phyloP scores from a whole-genome alignment of 1,140 invertebrate species.

The Batillaria attramentaria region DNA sequence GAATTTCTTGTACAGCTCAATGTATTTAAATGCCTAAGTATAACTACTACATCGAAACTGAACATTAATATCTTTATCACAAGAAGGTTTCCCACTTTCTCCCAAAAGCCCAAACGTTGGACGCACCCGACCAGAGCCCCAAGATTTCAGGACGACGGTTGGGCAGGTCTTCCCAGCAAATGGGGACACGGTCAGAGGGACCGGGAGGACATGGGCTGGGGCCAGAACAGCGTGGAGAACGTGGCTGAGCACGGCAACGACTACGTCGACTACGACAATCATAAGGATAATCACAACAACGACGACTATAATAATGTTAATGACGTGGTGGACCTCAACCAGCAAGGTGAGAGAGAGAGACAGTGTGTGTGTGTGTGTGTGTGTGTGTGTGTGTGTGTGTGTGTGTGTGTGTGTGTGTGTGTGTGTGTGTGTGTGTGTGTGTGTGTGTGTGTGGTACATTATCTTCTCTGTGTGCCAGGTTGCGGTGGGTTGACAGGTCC shows the following conservation, averaged over 20 bases:
- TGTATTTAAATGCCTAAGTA: too few relatives aligned
- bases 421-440: not conserved
- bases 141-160: not conserved
- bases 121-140: not conserved
- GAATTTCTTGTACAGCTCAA: too few relatives aligned
- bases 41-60: not conserved
- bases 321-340: not conserved
- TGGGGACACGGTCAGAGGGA: not conserved
- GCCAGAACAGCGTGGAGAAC: not conserved
- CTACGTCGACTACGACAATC: not conserved
- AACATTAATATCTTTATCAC: not conserved
- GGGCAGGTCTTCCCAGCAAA: not conserved
- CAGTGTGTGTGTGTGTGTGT: not conserved
- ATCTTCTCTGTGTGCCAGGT: too few relatives aligned
- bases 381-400: not conserved
- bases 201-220: not conserved
- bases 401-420: not conserved
- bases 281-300: not conserved
- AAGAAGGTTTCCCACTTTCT: not conserved
- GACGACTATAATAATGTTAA: not conserved
- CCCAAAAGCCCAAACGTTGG: not conserved
- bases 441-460: conserved; percentile 3
- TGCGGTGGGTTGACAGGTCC: too few relatives aligned
- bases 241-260: not conserved
- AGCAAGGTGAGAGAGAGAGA: too few relatives aligned